Percentiles rank a stretch among this genome's conserved stretches.
Conservation (phyloP, 1,140 invertebrate genomes). For the Drosophila ohnishii region DNA sequence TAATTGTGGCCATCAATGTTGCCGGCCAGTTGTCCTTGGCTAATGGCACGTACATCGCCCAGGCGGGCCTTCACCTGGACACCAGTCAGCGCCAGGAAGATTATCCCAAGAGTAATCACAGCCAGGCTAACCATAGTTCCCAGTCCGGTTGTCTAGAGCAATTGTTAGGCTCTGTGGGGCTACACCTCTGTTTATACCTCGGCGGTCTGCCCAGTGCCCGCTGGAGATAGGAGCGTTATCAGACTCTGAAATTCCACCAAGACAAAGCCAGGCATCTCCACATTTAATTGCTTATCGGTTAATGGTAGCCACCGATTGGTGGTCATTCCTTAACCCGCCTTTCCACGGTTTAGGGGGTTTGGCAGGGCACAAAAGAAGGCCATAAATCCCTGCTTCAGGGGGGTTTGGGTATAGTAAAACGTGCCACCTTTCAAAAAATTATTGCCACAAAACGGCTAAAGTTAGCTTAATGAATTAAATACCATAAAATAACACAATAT, state of each 20-base stretch:
- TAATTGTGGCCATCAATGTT: not conserved
- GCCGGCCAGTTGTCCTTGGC: not conserved
- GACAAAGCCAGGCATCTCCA: not conserved
- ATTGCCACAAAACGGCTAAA: no score
- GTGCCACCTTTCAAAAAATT: no score
- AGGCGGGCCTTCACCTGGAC: not conserved
- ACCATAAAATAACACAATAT: no score
- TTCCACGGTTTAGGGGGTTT: not conserved
- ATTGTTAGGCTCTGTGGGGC: not conserved
- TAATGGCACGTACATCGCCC: not conserved
- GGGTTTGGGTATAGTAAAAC: no score
- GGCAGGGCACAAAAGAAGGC: not conserved
- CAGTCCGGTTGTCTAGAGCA: not conserved
- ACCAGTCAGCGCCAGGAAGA: not conserved
- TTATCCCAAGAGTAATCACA: not conserved
- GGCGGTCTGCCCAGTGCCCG: not conserved
- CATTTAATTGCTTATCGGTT: not conserved
- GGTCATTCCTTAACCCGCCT: not conserved
- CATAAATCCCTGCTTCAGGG: not conserved
- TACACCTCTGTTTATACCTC: slow-evolving; percentile 2
- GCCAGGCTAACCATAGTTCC: slow-evolving; percentile 9
- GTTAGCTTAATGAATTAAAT: no score
- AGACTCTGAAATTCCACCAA: not conserved
- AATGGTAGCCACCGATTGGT: not conserved
- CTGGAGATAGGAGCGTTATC: slow-evolving; percentile 1